Evolutionary conservation across 2,888 invertebrate species (phyloP).

Genomic region (Drosophila parthenogenetica): DNA sequence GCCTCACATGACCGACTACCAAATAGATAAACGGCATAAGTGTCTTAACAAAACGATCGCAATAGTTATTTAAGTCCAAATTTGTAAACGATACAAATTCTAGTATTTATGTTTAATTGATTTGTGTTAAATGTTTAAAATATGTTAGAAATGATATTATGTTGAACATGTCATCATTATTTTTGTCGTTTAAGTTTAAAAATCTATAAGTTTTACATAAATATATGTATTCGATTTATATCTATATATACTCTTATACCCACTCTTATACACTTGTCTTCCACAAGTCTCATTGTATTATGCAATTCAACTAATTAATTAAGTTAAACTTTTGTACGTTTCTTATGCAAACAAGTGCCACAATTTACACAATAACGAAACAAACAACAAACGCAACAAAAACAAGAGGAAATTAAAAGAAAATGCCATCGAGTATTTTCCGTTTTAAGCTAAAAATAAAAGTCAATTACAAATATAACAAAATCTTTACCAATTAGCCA

Average conservation of each 20-base stretch:
- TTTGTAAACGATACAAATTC: conserved; percentile 15
- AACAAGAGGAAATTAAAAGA: conserved; percentile 22
- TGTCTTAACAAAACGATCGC: conserved; percentile 67
- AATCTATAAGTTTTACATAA: conserved; percentile 8
- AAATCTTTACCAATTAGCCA: conserved; percentile 51
- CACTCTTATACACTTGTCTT: conserved; percentile 60
- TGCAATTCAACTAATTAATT: conserved; percentile 22
- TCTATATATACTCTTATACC: conserved; percentile 9
- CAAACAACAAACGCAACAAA: background rate
- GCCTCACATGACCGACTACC: conserved; percentile 68
- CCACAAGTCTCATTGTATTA: conserved; percentile 56
- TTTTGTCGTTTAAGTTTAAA: conserved; percentile 45
- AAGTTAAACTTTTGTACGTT: conserved; percentile 38
- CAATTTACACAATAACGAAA: conserved; percentile 35
- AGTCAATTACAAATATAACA: conserved; percentile 58
- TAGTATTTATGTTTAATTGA: conserved; percentile 31
- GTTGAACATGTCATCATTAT: conserved; percentile 73
- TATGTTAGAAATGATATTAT: conserved; percentile 72
- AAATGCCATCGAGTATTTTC: conserved; percentile 11
- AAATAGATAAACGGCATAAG: conserved; percentile 58
- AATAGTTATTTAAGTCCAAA: conserved; percentile 35
- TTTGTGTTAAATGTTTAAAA: conserved; percentile 58
- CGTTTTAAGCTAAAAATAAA: conserved; percentile 14
- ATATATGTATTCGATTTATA: conserved; percentile 7
- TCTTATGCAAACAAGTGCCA: conserved; percentile 77